Evolutionary conservation across 2,888 invertebrate species (phyloP).

Genomic region (Holacanthella duospinosa): DNA sequence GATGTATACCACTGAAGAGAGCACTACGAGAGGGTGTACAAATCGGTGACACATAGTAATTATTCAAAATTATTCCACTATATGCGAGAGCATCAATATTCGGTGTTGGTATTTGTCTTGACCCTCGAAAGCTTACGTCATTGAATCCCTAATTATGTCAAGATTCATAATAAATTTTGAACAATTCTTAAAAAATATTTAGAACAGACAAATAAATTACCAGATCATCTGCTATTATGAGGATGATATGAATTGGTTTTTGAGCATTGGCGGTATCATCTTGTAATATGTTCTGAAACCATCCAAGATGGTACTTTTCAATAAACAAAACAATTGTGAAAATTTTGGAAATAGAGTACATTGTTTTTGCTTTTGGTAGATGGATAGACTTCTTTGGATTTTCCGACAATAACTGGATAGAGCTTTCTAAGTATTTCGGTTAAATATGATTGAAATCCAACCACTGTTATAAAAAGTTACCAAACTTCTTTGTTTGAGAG

Average conservation of each 20-base stretch:
- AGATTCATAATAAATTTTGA: not conserved
- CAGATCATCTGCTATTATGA: constrained; percentile 73
- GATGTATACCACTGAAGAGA: constrained; percentile 82
- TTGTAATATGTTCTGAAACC: no score
- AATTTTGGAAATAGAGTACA: no score
- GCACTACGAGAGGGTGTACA: constrained; percentile 84
- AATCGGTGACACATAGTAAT: constrained; percentile 80
- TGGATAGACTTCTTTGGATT: no score
- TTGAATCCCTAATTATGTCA: constrained; percentile 67
- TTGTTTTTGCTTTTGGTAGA: no score
- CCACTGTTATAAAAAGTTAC: no score
- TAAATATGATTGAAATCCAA: no score
- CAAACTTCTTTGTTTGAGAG: no score
- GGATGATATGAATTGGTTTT: constrained; percentile 64
- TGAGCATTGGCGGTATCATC: no score
- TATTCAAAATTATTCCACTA: constrained; percentile 69
- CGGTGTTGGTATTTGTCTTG: constrained; percentile 76
- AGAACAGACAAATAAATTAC: constrained; percentile 45
- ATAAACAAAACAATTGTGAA: no score
- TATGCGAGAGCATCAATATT: constrained; percentile 81
- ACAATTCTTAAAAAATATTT: not conserved
- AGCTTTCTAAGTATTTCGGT: no score
- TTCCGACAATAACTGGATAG: no score
- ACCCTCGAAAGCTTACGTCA: constrained; percentile 85
- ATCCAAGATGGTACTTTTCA: no score